Conservation (phyloP, 2,113 vertebrate genomes). For the Cygnus atratus region DNA sequence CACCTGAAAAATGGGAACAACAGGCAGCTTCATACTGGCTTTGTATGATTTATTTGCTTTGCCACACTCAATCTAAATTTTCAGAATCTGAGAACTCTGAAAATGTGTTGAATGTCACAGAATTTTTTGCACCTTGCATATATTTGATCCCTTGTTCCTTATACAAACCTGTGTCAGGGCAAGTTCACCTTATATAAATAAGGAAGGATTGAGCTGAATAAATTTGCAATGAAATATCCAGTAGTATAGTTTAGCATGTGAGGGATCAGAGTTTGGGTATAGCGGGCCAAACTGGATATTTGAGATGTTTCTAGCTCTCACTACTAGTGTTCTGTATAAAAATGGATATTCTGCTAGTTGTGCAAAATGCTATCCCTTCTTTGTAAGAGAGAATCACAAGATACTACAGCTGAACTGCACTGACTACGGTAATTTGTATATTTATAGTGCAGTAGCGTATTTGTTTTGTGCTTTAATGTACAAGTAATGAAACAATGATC, state of each 20-base stretch:
- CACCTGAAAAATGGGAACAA: neutral
- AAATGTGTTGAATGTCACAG: neutral
- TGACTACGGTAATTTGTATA: neutral
- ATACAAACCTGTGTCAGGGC: neutral
- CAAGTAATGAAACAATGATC: neutral
- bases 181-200: neutral
- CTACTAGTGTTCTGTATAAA: neutral
- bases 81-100: neutral
- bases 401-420: neutral
- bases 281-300: neutral
- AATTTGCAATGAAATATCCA: neutral
- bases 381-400: neutral
- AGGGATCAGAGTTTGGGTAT: neutral
- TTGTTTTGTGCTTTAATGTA: neutral
- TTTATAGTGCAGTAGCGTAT: neutral
- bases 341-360: neutral
- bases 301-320: neutral
- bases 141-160: neutral
- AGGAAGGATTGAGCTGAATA: neutral
- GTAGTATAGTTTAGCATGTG: neutral
- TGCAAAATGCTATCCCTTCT: neutral
- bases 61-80: neutral
- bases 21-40: neutral
- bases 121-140: neutral
- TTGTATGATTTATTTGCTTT: neutral